phyloP scores from a whole-genome alignment of 2,797 vertebrate species.

The Hippocampus kuda region DNA sequence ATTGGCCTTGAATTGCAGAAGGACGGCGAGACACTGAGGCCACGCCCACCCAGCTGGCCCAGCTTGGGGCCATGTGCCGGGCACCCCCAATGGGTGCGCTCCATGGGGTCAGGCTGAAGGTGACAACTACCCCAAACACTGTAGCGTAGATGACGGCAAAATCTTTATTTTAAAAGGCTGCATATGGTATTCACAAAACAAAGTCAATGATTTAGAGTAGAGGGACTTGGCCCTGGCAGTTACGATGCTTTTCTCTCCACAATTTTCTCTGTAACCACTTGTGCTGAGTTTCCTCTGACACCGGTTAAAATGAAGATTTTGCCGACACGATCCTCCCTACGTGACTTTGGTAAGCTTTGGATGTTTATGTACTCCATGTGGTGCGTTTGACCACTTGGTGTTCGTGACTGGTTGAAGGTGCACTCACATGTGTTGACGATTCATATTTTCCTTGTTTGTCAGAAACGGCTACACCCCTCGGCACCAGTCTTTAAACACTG shows the following conservation, averaged over 20 bases:
- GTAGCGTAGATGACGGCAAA: constrained; percentile 71
- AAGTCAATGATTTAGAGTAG: not conserved
- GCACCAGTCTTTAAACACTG: constrained; percentile 15
- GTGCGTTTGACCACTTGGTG: constrained; percentile 70
- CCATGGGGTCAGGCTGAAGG: constrained; percentile 74
- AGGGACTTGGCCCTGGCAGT: not conserved
- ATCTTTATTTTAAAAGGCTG: constrained; percentile 66
- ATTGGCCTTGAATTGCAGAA: constrained; percentile 79
- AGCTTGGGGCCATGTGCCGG: constrained; percentile 49
- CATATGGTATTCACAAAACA: not conserved
- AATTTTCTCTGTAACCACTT: not conserved
- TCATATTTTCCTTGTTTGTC: constrained; percentile 57
- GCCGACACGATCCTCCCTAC: constrained; percentile 64
- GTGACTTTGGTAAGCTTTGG: constrained; percentile 73
- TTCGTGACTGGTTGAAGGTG: constrained; percentile 68
- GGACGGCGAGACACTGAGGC: constrained; percentile 60
- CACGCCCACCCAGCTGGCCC: constrained; percentile 59
- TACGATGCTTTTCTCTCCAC: not conserved
- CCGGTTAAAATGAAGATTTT: constrained; percentile 71
- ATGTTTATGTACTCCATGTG: constrained; percentile 69
- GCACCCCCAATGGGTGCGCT: constrained; percentile 58
- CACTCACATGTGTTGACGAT: constrained; percentile 65
- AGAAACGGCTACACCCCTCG: constrained; percentile 58
- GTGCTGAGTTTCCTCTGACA: constrained; percentile 11
- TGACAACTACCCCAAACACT: constrained; percentile 72